Evolutionary conservation across 2,888 invertebrate species (phyloP).

Genomic region (Nycteola revayana): DNA sequence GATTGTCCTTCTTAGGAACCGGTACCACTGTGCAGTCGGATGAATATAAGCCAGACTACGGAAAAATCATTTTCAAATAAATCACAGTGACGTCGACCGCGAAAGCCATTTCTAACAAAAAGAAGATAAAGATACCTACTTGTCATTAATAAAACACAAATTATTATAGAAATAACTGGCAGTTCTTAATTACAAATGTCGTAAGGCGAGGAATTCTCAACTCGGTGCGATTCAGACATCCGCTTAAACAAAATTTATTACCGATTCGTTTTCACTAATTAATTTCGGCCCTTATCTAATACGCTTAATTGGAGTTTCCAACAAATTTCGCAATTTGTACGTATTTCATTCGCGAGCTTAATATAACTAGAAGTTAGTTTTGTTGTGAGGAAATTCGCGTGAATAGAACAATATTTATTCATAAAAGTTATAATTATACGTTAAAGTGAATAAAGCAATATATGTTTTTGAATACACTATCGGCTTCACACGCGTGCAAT

Average conservation of each 20-base stretch:
- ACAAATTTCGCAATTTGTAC: conserved; percentile 40
- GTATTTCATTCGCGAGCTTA: conserved; percentile 48
- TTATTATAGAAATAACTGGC: conserved; percentile 30
- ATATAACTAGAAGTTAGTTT: conserved; percentile 38
- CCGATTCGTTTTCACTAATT: conserved; percentile 60
- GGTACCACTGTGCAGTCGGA: too few relatives aligned
- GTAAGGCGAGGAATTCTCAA: conserved; percentile 36
- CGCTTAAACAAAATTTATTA: conserved; percentile 55
- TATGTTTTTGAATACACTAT: too few relatives aligned
- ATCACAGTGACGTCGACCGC: too few relatives aligned
- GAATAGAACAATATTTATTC: conserved; percentile 17
- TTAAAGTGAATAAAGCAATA: too few relatives aligned
- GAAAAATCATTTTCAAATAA: too few relatives aligned
- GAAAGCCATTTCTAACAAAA: too few relatives aligned
- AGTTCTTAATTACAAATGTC: conserved; percentile 36
- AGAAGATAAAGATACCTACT: too few relatives aligned
- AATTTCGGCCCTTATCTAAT: conserved; percentile 64
- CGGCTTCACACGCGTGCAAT: too few relatives aligned
- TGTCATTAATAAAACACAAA: too few relatives aligned
- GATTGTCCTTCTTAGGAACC: too few relatives aligned
- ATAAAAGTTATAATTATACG: too few relatives aligned
- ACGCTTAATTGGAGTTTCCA: conserved; percentile 55
- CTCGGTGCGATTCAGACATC: conserved; percentile 42
- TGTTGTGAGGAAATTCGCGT: conserved; percentile 21
- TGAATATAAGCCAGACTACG: too few relatives aligned